A percentile compares a stretch with the other conserved stretches of the same genome.
Evolutionary conservation across 2,113 vertebrate species (phyloP).

Genomic region (Felis chaus): DNA sequence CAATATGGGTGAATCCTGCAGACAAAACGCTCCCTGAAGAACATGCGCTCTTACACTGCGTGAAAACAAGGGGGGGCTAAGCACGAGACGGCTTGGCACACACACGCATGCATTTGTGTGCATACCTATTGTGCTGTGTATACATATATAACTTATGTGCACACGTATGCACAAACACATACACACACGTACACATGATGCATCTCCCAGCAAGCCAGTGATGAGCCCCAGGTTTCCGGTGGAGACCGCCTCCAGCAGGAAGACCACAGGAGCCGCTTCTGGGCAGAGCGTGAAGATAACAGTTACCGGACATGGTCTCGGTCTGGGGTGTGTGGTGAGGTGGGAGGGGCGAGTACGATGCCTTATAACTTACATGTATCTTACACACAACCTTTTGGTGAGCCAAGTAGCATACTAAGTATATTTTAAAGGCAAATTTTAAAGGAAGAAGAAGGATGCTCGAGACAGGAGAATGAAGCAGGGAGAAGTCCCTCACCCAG

Average conservation of each 20-base stretch:
- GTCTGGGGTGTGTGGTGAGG: no score
- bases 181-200: accelerated
- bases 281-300: no score
- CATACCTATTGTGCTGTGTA: neutral
- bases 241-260: neutral
- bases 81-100: neutral
- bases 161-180: accelerated
- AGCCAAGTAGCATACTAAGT: neutral
- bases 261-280: neutral
- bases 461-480: neutral
- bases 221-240: no score
- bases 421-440: neutral
- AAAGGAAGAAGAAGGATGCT: neutral
- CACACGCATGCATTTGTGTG: accelerated
- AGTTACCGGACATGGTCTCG: accelerated
- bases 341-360: accelerated
- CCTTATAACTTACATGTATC: neutral
- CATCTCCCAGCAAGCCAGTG: neutral
- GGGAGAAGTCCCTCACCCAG: neutral
- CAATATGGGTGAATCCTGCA: no score
- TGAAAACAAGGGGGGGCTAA: neutral
- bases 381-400: neutral
- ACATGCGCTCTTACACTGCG: accelerated
- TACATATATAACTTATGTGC: no score
- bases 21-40: neutral